These are phyloP conservation scores for Diorhabda elongata DNA, from an alignment of 1,140 invertebrate species.

Conservation along the genomic window DNA sequence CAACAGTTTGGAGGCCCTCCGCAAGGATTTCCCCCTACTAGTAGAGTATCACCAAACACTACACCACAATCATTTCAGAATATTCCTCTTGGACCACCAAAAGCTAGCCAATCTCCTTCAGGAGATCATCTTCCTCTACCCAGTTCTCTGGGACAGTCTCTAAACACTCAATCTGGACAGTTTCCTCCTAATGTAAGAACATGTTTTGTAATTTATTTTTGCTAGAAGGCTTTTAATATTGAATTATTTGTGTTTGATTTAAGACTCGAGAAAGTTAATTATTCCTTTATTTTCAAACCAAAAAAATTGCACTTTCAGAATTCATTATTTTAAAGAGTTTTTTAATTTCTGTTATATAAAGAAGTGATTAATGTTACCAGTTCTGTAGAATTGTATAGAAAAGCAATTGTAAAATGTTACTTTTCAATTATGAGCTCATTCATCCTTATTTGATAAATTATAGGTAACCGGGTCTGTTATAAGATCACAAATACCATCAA, in stretches of 20 bases:
- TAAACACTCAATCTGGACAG: not conserved
- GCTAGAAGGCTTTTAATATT: too few relatives aligned
- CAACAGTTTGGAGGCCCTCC: slow-evolving; percentile 33
- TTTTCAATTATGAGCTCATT: too few relatives aligned
- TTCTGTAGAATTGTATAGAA: too few relatives aligned
- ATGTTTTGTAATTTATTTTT: not conserved
- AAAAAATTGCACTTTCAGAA: too few relatives aligned
- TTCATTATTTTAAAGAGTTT: too few relatives aligned
- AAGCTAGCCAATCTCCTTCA: slow-evolving; percentile 34
- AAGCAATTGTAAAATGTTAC: too few relatives aligned
- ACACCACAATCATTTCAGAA: slow-evolving; percentile 32
- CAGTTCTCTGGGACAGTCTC: not conserved
- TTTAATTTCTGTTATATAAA: too few relatives aligned
- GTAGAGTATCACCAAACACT: not conserved
- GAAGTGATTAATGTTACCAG: too few relatives aligned
- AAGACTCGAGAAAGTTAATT: too few relatives aligned
- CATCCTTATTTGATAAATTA: too few relatives aligned
- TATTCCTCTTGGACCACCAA: slow-evolving; percentile 31
- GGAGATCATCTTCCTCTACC: slow-evolving; percentile 14
- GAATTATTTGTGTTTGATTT: too few relatives aligned
- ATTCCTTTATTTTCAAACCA: too few relatives aligned
- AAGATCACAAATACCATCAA: slow-evolving; percentile 15
- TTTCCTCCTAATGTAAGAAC: not conserved
- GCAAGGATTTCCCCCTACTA: slow-evolving; percentile 26
- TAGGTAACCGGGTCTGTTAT: not conserved